Base-by-base conservation (phyloP, 1,140 invertebrate genomes). In the Drosophila obscura region DNA sequence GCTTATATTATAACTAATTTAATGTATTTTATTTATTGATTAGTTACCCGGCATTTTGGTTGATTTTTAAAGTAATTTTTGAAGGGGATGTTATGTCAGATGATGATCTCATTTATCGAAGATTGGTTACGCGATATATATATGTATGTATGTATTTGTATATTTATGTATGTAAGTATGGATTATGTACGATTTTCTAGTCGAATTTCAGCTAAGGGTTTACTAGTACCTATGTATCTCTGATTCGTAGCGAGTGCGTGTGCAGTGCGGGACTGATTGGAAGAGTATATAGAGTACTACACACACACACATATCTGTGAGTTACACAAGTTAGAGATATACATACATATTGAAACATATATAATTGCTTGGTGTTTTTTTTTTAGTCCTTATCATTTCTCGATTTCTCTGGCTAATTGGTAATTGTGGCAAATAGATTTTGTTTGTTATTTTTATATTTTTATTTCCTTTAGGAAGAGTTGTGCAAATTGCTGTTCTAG, bases 391-490 rank as follows among this genome's bases (percentile, higher is more conserved):
- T 39, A 64, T 75, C 50, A 77, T 67, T 66, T 65, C 51, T 60
- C 39, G 50, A 45, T 73, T 66, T 73, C 59, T 43, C 35, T 39
- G 35, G 35, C 35, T 39, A 39, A 39, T 39, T 53, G 57, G 73
- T 82, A 79, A 83, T 83, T 83, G 80, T 79, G 80, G 80, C 80
- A 72, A 75, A 67, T 58, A 43, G 16, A 57, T 69, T 69, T 67
- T 51, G 48, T 67, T 31, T 31, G 8, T 8, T 55, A 59, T 49
- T 64, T 64, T 43, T 56, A 58, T 64, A 39, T 59, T 83, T 84
- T 85, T 85, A 85, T 85, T 85, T 85, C 82, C 82, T 75, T 85
- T 87, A 76, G 82, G 82, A 85, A 85, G 82, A 85, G 78, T 85
- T 85, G 82, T 85, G 82, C 82, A 85, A 76, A 87, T 87, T 81